Percentiles rank a stretch among this genome's conserved stretches.
phyloP scores from a whole-genome alignment of 2,113 vertebrate species.

The Marmota monax region DNA sequence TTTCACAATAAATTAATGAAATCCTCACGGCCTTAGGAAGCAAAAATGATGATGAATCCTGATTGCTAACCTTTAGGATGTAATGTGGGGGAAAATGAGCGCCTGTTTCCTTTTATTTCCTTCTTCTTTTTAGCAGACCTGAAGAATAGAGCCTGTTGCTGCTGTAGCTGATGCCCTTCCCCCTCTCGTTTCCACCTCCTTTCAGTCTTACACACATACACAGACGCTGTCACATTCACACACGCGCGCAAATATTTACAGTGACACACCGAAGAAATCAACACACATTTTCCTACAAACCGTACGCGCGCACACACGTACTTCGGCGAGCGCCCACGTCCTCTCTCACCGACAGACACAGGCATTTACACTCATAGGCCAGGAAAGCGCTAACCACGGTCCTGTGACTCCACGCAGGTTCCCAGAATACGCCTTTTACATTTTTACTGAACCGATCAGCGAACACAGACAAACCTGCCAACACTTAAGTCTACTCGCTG shows the following conservation, averaged over 20 bases:
- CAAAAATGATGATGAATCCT: background rate
- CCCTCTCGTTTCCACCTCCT: background rate
- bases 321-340: background rate
- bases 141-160: constrained; percentile 76
- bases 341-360: constrained; percentile 37
- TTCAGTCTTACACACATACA: background rate
- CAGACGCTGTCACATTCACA: background rate
- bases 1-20: constrained; percentile 33
- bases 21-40: background rate
- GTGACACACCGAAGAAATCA: constrained; percentile 11
- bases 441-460: constrained; percentile 46
- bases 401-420: constrained; percentile 70
- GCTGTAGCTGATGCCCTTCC: background rate
- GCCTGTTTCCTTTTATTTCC: background rate
- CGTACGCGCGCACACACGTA: constrained; percentile 19
- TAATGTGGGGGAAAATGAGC: background rate
- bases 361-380: constrained; percentile 70
- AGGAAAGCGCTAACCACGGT: constrained; percentile 46
- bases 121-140: background rate
- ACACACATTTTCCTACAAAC: constrained; percentile 38
- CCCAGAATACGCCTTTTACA: constrained; percentile 50
- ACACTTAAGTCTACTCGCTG: constrained; percentile 68
- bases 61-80: constrained; percentile 16
- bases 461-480: constrained; percentile 64
- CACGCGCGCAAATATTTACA: constrained; percentile 27